Conservation (phyloP, 2,797 vertebrate genomes). For the Diplodus puntazzo region DNA sequence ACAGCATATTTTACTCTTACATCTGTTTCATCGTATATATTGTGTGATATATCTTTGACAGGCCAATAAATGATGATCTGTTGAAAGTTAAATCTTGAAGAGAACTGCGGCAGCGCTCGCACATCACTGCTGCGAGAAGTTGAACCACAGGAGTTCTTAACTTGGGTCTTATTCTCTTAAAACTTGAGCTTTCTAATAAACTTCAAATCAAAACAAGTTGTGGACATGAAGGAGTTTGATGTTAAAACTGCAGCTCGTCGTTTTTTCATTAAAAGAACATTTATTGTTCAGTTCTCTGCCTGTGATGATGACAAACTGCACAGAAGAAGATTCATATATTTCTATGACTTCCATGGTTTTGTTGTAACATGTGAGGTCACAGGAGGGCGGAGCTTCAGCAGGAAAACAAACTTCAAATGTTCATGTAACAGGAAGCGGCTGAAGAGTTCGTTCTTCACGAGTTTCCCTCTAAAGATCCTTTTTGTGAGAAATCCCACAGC, state of each 20-base stretch:
- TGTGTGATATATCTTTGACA: too few relatives aligned
- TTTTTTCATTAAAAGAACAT: constrained; percentile 11
- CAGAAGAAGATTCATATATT: background rate
- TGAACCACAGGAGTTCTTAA: too few relatives aligned
- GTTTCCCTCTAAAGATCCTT: too few relatives aligned
- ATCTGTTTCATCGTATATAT: too few relatives aligned
- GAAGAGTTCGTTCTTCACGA: background rate
- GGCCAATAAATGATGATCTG: too few relatives aligned
- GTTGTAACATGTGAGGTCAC: background rate
- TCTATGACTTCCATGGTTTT: background rate
- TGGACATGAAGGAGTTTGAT: background rate
- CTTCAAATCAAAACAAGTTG: background rate
- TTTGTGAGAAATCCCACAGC: too few relatives aligned
- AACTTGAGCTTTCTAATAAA: background rate
- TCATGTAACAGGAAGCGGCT: background rate
- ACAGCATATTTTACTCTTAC: too few relatives aligned
- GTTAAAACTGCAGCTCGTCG: background rate
- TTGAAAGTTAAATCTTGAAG: too few relatives aligned
- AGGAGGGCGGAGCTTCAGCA: background rate
- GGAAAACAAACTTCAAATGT: background rate
- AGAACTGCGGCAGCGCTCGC: too few relatives aligned
- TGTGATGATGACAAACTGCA: background rate
- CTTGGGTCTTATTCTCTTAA: background rate
- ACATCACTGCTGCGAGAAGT: too few relatives aligned
- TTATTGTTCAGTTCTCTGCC: background rate